A percentile compares a stretch with the other conserved stretches of the same genome.
Evolutionary conservation across 2,797 vertebrate genomes (phyloP).

Genomic region (Geotrypetes seraphini): DNA sequence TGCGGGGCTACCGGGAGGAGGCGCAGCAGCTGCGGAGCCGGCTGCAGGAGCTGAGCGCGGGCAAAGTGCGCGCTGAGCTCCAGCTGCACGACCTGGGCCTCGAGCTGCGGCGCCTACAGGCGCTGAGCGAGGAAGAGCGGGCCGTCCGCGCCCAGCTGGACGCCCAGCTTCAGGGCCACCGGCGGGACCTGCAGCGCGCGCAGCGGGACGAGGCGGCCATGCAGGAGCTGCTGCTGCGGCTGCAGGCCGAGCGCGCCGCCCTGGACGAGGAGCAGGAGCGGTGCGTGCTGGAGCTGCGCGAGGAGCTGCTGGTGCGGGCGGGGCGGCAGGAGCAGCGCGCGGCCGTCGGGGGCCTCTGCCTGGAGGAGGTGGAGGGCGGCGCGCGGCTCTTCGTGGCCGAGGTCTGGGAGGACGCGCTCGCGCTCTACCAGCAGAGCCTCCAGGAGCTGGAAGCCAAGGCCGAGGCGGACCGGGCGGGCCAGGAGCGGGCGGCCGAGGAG

Average conservation of each 20-base stretch:
- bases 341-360: slow-evolving; percentile 34
- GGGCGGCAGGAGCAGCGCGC: slow-evolving; percentile 25
- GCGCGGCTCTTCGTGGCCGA: slow-evolving; percentile 64
- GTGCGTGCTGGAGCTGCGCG: slow-evolving; percentile 50
- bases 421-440: slow-evolving; percentile 71
- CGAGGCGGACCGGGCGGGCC: slow-evolving; percentile 47
- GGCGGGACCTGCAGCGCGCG: slow-evolving; percentile 56
- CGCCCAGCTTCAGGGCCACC: slow-evolving; percentile 63
- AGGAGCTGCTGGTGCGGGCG: slow-evolving; percentile 40
- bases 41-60: slow-evolving; percentile 66
- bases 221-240: slow-evolving; percentile 61
- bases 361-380: slow-evolving; percentile 64
- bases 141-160: slow-evolving; percentile 57
- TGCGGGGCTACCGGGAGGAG: slow-evolving; percentile 49
- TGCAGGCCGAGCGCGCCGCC: slow-evolving; percentile 54
- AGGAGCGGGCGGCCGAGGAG: slow-evolving; percentile 65
- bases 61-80: slow-evolving; percentile 70
- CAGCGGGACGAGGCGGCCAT: slow-evolving; percentile 59
- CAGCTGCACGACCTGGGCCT: slow-evolving; percentile 69
- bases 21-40: slow-evolving; percentile 60
- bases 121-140: slow-evolving; percentile 56
- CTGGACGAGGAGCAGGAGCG: slow-evolving; percentile 62
- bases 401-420: slow-evolving; percentile 65
- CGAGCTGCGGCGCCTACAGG: slow-evolving; percentile 62
- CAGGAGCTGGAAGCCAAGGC: slow-evolving; percentile 68